A percentile compares a stretch with the other conserved stretches of the same genome.
Conservation (phyloP, 64 coral and sea anemone genomes). For the Montipora foliosa region DNA sequence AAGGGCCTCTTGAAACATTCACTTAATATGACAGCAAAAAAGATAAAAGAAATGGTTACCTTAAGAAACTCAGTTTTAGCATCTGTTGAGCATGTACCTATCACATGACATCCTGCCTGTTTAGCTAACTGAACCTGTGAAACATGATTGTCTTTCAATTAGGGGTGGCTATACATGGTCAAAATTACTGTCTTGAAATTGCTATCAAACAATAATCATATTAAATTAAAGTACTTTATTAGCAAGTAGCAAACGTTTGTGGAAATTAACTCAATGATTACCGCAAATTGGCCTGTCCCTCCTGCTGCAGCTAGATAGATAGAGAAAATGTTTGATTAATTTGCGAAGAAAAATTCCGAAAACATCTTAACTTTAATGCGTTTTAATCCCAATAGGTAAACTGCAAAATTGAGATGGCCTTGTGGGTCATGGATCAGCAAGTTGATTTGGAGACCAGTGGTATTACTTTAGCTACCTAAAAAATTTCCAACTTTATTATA, state of each 20-base stretch:
- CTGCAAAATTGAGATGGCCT: no score
- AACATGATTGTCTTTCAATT: neutral
- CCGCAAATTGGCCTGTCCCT: slow-evolving; percentile 95
- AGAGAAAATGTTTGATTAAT: neutral
- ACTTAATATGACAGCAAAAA: neutral
- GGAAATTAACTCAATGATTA: slow-evolving; percentile 32
- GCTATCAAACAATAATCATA: neutral
- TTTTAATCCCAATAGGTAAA: neutral
- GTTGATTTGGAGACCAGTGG: no score
- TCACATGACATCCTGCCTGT: slow-evolving; percentile 85
- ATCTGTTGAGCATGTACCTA: slow-evolving; percentile 91
- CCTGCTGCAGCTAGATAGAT: slow-evolving; percentile 78
- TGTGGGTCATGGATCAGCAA: no score
- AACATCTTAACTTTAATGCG: no score
- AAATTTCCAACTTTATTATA: no score
- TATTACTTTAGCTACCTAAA: no score
- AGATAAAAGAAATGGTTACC: neutral
- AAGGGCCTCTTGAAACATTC: neutral
- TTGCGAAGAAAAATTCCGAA: neutral
- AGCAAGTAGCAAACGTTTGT: neutral
- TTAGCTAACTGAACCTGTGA: slow-evolving; percentile 86
- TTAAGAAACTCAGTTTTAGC: slow-evolving; percentile 69
- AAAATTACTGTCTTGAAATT: neutral
- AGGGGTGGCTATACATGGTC: no score
- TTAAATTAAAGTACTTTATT: neutral